These are phyloP conservation scores for Chionis minor DNA, from an alignment of 2,113 vertebrate genomes.

Conservation along the genomic window DNA sequence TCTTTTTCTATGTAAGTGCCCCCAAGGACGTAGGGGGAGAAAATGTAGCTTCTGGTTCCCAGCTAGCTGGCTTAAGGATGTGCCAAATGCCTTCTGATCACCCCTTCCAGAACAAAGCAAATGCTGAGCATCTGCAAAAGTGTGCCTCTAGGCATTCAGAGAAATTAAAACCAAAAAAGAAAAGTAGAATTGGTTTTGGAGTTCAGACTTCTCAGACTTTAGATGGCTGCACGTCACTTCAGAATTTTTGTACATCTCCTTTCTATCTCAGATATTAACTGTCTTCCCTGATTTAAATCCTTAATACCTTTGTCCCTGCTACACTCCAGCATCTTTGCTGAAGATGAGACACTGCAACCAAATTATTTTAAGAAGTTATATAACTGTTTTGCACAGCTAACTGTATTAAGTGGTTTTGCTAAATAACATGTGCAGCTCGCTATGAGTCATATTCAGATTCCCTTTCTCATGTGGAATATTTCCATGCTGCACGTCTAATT, in stretches of 20 bases:
- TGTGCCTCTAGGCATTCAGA: background rate
- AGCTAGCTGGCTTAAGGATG: background rate
- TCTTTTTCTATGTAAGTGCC: background rate
- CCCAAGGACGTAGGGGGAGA: background rate
- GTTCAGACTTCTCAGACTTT: background rate
- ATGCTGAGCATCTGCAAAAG: background rate
- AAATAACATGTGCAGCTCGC: background rate
- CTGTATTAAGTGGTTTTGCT: background rate
- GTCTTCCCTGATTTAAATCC: background rate
- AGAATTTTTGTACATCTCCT: background rate
- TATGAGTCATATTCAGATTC: background rate
- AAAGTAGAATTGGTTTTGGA: background rate
- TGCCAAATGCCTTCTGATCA: background rate
- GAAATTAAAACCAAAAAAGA: background rate
- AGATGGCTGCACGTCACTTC: background rate
- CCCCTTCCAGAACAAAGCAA: background rate
- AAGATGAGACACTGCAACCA: background rate
- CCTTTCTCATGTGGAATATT: background rate
- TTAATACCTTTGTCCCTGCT: background rate
- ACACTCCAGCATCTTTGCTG: background rate
- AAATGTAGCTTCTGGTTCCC: background rate
- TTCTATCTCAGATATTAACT: background rate
- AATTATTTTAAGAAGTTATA: background rate
- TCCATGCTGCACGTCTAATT: background rate
- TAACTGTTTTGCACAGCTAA: background rate